Conservation (phyloP, 2,113 vertebrate genomes). For the Clupea harengus region DNA sequence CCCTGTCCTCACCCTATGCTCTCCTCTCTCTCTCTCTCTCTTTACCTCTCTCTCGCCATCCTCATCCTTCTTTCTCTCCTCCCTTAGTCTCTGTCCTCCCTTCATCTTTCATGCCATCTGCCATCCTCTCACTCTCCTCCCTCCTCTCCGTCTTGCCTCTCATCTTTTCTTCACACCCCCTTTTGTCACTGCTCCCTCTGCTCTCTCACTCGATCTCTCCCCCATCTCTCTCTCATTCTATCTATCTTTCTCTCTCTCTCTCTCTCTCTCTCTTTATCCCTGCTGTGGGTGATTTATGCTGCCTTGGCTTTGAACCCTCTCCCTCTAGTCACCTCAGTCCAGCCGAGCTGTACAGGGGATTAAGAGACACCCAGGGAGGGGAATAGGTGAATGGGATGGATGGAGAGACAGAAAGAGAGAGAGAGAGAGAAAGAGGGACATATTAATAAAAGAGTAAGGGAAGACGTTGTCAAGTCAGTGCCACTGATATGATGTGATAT, state of each 20-base stretch:
- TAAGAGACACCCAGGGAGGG: slow-evolving; percentile 24
- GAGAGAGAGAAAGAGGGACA: neutral
- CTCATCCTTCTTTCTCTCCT: slow-evolving; percentile 12
- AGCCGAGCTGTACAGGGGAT: slow-evolving; percentile 25
- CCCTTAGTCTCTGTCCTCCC: slow-evolving; percentile 10
- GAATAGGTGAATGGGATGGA: slow-evolving; percentile 17
- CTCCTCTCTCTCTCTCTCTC: neutral
- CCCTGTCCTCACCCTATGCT: no score
- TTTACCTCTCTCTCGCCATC: neutral
- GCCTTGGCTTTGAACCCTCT: slow-evolving; percentile 33
- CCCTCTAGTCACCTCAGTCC: slow-evolving; percentile 27
- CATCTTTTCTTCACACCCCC: neutral
- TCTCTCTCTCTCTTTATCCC: neutral
- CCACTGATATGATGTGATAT: neutral
- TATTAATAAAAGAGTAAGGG: neutral
- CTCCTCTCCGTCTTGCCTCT: neutral
- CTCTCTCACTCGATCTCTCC: neutral
- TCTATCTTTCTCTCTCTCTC: neutral
- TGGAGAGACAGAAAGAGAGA: neutral
- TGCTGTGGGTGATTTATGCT: slow-evolving; percentile 26
- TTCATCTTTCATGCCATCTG: slow-evolving; percentile 15
- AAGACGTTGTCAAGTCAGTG: neutral
- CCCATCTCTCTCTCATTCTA: neutral
- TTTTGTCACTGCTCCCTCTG: neutral
- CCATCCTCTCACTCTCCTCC: neutral